These are phyloP conservation scores for Drosophila incognita DNA, from an alignment of 2,888 invertebrate species.

Conservation along the genomic window DNA sequence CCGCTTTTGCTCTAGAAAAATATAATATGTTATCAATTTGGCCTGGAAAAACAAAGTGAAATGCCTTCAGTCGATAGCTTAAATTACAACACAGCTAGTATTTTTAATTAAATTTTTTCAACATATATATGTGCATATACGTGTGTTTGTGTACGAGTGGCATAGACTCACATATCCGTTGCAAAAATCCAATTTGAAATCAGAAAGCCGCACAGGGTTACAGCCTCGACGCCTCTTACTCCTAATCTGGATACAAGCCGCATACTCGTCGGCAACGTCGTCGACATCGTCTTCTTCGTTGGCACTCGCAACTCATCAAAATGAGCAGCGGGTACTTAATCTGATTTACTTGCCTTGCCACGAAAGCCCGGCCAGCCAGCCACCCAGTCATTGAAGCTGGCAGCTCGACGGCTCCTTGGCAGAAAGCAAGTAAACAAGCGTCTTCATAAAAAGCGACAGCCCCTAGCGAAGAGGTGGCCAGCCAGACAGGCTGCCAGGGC, in stretches of 20 bases:
- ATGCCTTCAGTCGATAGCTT: constrained; percentile 23
- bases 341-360: constrained; percentile 76
- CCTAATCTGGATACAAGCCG: constrained; percentile 42
- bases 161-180: constrained; percentile 48
- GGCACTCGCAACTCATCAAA: constrained; percentile 73
- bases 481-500: constrained; percentile 18
- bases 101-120: constrained; percentile 54
- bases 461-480: constrained; percentile 25
- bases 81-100: constrained; percentile 32
- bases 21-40: neutral
- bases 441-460: constrained; percentile 77
- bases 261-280: constrained; percentile 19
- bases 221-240: constrained; percentile 1
- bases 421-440: constrained; percentile 74
- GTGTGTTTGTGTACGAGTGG: constrained; percentile 10
- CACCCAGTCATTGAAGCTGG: constrained; percentile 31
- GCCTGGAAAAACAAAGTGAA: neutral
- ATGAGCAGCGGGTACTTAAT: constrained; percentile 81
- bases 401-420: constrained; percentile 46
- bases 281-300: constrained; percentile 32
- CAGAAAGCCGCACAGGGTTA: constrained; percentile 60
- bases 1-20: constrained; percentile 1
- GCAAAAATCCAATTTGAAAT: constrained; percentile 70
- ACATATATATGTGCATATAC: constrained; percentile 16
- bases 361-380: neutral